Conservation (phyloP, 2,113 vertebrate genomes). For the Gallinago jamesoni region DNA sequence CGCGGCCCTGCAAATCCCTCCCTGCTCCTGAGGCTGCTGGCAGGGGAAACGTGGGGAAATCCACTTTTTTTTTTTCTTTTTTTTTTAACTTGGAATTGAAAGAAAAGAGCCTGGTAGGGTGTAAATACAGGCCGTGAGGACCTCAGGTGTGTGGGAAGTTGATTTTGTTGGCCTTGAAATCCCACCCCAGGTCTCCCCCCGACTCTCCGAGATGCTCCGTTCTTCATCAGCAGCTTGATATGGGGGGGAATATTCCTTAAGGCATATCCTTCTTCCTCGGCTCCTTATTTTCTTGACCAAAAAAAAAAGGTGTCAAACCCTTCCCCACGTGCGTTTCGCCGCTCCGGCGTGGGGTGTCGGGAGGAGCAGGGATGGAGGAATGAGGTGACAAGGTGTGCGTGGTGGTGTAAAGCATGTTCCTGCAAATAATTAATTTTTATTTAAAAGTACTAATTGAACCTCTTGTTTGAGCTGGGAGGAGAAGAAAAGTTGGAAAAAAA, state of each 20-base stretch:
- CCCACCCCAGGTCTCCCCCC: background rate
- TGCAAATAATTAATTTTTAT: background rate
- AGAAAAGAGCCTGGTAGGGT: background rate
- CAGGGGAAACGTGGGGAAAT: background rate
- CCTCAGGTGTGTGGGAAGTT: background rate
- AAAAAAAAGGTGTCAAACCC: background rate
- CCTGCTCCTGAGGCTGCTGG: background rate
- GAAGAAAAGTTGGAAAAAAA: background rate
- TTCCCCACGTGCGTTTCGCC: fast-evolving
- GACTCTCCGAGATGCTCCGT: background rate
- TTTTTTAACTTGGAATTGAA: background rate
- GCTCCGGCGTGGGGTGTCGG: background rate
- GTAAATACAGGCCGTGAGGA: background rate
- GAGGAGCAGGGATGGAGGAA: background rate
- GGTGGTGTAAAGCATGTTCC: background rate
- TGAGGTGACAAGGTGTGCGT: fast-evolving
- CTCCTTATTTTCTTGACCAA: background rate
- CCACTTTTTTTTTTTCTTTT: background rate
- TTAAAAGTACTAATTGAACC: background rate
- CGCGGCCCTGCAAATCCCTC: background rate
- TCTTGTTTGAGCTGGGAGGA: background rate
- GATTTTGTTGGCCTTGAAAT: background rate
- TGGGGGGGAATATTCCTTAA: background rate
- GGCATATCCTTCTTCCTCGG: background rate
- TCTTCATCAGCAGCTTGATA: background rate